phyloP scores from a whole-genome alignment of 1,140 invertebrate species.

The Bombus confusus region DNA sequence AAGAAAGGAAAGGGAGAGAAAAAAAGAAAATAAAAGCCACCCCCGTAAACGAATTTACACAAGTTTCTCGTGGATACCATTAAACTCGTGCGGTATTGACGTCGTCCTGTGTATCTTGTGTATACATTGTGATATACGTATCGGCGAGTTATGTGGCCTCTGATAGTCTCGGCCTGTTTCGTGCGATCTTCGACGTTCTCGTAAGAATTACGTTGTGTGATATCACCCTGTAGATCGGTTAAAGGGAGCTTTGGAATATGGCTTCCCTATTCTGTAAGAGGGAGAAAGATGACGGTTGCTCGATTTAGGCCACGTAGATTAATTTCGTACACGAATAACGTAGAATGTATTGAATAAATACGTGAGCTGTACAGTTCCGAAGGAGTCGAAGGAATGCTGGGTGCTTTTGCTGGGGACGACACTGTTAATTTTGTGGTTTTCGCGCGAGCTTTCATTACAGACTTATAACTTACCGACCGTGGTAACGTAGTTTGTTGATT shows the following conservation, averaged over 20 bases:
- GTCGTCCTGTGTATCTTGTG: slow-evolving; percentile 17
- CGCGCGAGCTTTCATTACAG: slow-evolving; percentile 3
- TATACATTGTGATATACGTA: slow-evolving; percentile 38
- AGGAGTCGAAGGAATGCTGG: no score
- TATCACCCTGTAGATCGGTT: slow-evolving; percentile 52
- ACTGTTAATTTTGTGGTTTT: slow-evolving; percentile 5
- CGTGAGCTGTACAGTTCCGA: no score
- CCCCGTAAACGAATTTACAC: slow-evolving; percentile 5
- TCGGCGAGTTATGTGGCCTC: not conserved
- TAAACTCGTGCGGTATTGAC: slow-evolving; percentile 12
- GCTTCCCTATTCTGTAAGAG: slow-evolving; percentile 50
- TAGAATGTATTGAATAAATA: not conserved
- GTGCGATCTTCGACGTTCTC: not conserved
- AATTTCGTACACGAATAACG: not conserved
- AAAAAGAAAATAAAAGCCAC: not conserved
- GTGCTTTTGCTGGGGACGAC: not conserved
- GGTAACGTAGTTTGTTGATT: not conserved
- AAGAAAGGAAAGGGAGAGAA: slow-evolving; percentile 82
- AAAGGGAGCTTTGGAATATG: slow-evolving; percentile 58
- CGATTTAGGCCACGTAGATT: not conserved
- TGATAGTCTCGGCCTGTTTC: not conserved
- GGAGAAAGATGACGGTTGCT: slow-evolving; percentile 4
- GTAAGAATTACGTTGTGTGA: slow-evolving; percentile 26
- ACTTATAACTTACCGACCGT: slow-evolving; percentile 8
- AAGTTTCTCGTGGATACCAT: slow-evolving; percentile 9